Base-by-base conservation (phyloP, 2,888 invertebrate genomes). In the Ichneumon xanthorius region DNA sequence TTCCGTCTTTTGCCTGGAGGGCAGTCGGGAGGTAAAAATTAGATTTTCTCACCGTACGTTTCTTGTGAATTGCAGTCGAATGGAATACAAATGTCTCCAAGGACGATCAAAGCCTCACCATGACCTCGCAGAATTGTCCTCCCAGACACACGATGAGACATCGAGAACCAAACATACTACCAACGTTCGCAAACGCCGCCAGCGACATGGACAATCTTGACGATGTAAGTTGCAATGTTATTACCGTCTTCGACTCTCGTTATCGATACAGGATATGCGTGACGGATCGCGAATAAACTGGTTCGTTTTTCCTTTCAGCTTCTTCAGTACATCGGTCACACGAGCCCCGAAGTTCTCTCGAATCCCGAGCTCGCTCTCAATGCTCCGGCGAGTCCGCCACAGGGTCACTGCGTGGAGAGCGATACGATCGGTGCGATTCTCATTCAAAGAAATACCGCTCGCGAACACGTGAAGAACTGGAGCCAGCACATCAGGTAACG, bases 171-270 rank as follows among this genome's bases (percentile, higher is more conserved):
- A 96, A 97, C 85, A 95, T 97, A 82, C 94, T 99, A 84, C 99
- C 99, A 0, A 96, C 97, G 85, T 96, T 96, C 87, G 96, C 96
- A 85, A 97, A 97, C 91, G 96, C 97, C 53, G 97, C 97, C 0
- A 97, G 97, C 0, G 98, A 98, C 93, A 96, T 98, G 94, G 99
- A 99, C 94, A 99, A 98, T 93, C 94, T 99, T 80, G 98, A 98
- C 94, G 98, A 98, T 95, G 98, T 98, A 95, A 95, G 96, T 94
- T 78, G 71, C 26, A 6, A 55, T 40, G n/a, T 11, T 40, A 33
- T 50, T 9, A 4, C 45, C 16, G 45, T 30, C 14, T 73, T 16
- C 58, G 9, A 26, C 16, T 81, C 40, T 45, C 14, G 16, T 45
- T 11, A 30, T 55, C 11, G 45, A 70, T 40, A 16, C 37, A 83